Conservation (phyloP, 2,113 vertebrate species). For the Aegithalos caudatus region DNA sequence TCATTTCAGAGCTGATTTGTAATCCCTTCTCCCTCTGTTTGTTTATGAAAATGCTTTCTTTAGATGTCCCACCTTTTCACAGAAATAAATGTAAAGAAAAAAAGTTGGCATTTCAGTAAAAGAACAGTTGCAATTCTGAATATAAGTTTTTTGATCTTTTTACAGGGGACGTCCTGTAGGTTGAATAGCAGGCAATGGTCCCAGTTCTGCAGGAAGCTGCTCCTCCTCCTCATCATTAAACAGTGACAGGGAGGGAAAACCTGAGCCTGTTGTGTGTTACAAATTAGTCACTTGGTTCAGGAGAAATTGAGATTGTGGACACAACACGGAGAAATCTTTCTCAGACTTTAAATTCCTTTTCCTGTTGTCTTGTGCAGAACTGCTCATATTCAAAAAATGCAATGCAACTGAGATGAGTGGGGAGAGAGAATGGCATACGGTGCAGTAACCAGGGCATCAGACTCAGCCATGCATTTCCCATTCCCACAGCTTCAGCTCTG, state of each 20-base stretch:
- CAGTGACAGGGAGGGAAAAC: neutral
- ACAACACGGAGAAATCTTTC: neutral
- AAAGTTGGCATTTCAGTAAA: neutral
- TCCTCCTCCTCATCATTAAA: fast-evolving
- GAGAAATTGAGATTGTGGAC: neutral
- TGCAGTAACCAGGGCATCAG: neutral
- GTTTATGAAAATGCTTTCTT: neutral
- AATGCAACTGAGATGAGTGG: neutral
- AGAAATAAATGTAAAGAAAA: neutral
- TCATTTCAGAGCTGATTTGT: neutral
- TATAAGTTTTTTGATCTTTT: neutral
- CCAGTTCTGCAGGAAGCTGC: neutral
- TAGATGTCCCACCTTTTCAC: neutral
- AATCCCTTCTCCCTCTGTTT: neutral
- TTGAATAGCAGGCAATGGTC: neutral
- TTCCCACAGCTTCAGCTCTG: neutral
- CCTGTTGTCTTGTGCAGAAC: neutral
- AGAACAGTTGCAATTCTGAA: neutral
- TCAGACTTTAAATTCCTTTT: neutral
- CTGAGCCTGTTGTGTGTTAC: neutral
- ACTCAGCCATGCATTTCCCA: neutral
- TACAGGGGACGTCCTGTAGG: neutral
- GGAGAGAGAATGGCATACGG: neutral
- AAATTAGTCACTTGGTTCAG: neutral
- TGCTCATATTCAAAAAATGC: neutral